phyloP scores from a whole-genome alignment of 2,113 vertebrate genomes.

The Coturnix japonica region DNA sequence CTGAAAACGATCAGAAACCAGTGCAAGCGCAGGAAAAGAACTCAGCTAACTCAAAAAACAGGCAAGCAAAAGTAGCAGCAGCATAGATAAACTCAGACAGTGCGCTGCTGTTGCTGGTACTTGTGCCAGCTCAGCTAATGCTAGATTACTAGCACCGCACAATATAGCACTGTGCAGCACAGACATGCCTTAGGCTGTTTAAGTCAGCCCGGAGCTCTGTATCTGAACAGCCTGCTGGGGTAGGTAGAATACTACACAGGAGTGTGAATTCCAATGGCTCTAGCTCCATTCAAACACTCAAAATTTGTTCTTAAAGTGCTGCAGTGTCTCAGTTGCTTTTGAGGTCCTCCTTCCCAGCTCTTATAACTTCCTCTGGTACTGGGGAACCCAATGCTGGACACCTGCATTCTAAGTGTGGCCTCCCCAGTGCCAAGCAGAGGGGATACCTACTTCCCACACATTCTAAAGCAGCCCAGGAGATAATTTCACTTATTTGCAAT shows the following conservation, averaged over 20 bases:
- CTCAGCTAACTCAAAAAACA: not conserved
- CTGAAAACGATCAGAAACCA: not conserved
- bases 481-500: not conserved
- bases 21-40: not conserved
- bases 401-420: not conserved
- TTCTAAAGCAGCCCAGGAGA: not conserved
- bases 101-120: not conserved
- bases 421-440: not conserved
- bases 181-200: not conserved
- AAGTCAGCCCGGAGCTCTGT: not conserved
- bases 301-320: not conserved
- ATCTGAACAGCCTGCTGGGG: not conserved
- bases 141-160: not conserved
- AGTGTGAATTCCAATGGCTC: not conserved
- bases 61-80: not conserved
- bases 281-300: not conserved
- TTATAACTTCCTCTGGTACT: not conserved
- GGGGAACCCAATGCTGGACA: not conserved
- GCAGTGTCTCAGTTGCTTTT: not conserved
- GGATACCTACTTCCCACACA: not conserved
- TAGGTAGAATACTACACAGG: not conserved
- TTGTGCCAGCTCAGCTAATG: not conserved
- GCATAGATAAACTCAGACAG: fast-evolving
- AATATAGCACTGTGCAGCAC: fast-evolving
- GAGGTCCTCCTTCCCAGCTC: not conserved